phyloP scores from a whole-genome alignment of 1,140 invertebrate species.

The Heterodera carotae region DNA sequence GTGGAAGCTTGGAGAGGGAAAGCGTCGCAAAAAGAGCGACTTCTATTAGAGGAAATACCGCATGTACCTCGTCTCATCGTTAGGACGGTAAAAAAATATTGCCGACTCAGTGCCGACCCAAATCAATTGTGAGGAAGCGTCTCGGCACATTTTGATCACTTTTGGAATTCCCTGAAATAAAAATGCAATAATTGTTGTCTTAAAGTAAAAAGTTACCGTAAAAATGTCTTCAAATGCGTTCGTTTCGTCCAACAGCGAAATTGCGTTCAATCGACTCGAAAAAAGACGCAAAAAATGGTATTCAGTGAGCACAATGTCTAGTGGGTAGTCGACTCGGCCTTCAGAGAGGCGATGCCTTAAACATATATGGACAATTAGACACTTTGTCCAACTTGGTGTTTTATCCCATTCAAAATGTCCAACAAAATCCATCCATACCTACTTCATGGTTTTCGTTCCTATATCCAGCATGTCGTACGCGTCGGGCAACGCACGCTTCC shows the following conservation, averaged over 20 bases:
- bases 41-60: no score
- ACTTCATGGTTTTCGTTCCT: slow-evolving; percentile 14
- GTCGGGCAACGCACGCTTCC: slow-evolving; percentile 24
- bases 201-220: slow-evolving; percentile 25
- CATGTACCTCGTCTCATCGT: slow-evolving; percentile 41
- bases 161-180: slow-evolving; percentile 33
- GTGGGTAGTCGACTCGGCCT: slow-evolving; percentile 40
- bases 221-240: slow-evolving; percentile 48
- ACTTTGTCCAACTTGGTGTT: no score
- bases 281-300: slow-evolving; percentile 45
- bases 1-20: no score
- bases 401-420: no score
- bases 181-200: slow-evolving; percentile 7
- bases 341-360: slow-evolving; percentile 42
- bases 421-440: no score
- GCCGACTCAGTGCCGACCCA: slow-evolving; percentile 45
- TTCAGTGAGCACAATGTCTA: slow-evolving; percentile 45
- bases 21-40: no score
- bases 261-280: slow-evolving; percentile 33
- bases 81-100: slow-evolving; percentile 44
- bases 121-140: slow-evolving; percentile 45
- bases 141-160: slow-evolving; percentile 44
- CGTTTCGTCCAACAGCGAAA: slow-evolving; percentile 43
- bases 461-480: slow-evolving; percentile 35
- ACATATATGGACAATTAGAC: background rate